Percentiles rank a stretch among this genome's conserved stretches.
Conservation (phyloP, 1,140 invertebrate species). For the Thaumetopoea pityocampa region DNA sequence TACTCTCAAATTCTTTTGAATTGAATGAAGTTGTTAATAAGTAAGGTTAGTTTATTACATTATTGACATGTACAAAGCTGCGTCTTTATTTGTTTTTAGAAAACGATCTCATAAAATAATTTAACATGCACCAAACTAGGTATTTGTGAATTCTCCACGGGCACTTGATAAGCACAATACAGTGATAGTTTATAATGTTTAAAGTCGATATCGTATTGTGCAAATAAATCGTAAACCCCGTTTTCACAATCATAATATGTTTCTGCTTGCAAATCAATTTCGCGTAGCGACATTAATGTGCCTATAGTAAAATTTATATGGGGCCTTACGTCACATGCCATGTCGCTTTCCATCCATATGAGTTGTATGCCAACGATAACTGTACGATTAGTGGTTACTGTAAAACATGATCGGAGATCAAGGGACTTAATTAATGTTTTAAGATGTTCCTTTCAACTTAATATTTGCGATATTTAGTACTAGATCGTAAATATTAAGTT, state of each 20-base stretch:
- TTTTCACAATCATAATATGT: conserved; percentile 76
- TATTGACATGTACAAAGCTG: too few species aligned
- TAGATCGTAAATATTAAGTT: too few species aligned
- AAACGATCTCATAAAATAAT: conserved; percentile 8
- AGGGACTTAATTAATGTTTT: conserved; percentile 23
- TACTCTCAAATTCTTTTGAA: too few species aligned
- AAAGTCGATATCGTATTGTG: conserved; percentile 64
- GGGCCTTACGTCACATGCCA: conserved; percentile 62
- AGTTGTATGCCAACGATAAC: conserved; percentile 51
- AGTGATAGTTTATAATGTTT: conserved; percentile 63
- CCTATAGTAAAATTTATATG: conserved; percentile 75
- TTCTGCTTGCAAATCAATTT: conserved; percentile 75
- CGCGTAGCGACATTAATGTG: conserved; percentile 74
- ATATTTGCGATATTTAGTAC: conserved; percentile 8
- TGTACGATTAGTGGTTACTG: conserved; percentile 20
- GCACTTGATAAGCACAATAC: conserved; percentile 32
- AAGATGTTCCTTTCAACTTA: conserved; percentile 9
- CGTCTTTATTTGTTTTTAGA: too few species aligned
- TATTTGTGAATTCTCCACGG: conserved; percentile 29
- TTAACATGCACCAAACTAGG: conserved; percentile 7
- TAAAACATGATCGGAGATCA: conserved; percentile 28
- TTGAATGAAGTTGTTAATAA: too few species aligned
- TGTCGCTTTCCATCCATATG: conserved; percentile 55
- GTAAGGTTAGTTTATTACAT: too few species aligned
- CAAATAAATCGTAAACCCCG: conserved; percentile 75